Base-by-base conservation (phyloP, 1,140 invertebrate genomes). In the Samia ricini region DNA sequence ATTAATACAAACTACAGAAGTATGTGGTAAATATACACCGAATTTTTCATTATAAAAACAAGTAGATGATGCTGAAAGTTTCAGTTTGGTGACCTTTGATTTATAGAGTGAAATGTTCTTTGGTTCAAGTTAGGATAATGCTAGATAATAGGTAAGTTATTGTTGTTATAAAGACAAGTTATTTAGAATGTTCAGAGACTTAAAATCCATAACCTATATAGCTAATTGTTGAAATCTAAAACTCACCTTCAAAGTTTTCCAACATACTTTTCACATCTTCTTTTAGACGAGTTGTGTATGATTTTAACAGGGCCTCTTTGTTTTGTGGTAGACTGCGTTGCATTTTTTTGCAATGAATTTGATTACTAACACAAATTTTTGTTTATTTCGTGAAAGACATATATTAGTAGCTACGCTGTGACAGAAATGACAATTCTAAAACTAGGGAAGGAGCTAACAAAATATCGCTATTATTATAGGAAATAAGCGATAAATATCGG, bases 231-330 rank as follows among this genome's bases (percentile, higher is more conserved):
- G 12, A 10, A 42, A 8, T 29, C 0, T 15, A 56, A 24, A 15
- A 29, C 19, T 79, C 92, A 97, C 96, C 96, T 94, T 96, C 95
- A 91, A 98, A 99, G 89, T 99, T 99, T 86, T 99, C 98, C 29
- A 98, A 85, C 96, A 99, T 99, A 58, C 97, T 98, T 90, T 97
- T 98, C 0, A 99, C 95, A 91, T 99, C 97, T 88, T 99, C 97
- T 91, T 98, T 98, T 12, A 99, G 89, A 59, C 97, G 91, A 12
- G 96, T 97, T 52, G 96, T 96, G 80, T 99, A 99, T 0, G 96
- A 98, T 91, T 98, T 98, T 4, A 99, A 88, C 23, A 98, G 89
- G 18, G 97, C 98, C 91, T 99, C 98, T 91, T 98, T 98, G 61
- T 96, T 98, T 88, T 98, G 97, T 0, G 97, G 95, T 64, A 97